Evolutionary conservation across 2,113 vertebrate genomes (phyloP).

Genomic region (Gambusia holbrooki): DNA sequence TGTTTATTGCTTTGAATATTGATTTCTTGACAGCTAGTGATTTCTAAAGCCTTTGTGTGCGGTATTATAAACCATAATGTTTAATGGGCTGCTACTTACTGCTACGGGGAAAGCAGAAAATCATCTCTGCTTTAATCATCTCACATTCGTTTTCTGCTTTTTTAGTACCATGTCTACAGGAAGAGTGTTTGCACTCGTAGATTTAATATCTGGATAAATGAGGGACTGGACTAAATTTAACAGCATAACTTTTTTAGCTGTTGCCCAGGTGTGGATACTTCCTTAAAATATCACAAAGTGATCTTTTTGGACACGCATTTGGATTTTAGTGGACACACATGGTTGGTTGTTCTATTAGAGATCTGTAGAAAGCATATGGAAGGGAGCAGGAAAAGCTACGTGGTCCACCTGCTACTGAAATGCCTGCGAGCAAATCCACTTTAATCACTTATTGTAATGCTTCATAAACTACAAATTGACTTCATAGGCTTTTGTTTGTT

Average conservation of each 20-base stretch:
- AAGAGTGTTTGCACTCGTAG: not conserved
- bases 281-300: not conserved
- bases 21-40: not conserved
- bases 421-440: not conserved
- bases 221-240: not conserved
- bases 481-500: not conserved
- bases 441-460: constrained; percentile 1
- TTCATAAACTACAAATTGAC: not conserved
- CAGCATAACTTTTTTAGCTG: not conserved
- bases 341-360: not conserved
- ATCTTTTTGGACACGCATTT: not conserved
- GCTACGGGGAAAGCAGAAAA: not conserved
- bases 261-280: not conserved
- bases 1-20: constrained; percentile 21
- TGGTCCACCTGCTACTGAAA: not conserved
- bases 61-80: constrained; percentile 1
- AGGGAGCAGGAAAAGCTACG: not conserved
- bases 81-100: not conserved
- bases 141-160: not conserved
- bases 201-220: not conserved
- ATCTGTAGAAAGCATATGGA: not conserved
- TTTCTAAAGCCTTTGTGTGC: constrained; percentile 3
- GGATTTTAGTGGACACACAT: no score
- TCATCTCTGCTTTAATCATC: not conserved
- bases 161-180: not conserved